These are phyloP conservation scores for Poicephalus gulielmi DNA, from an alignment of 2,113 vertebrate species.

Conservation along the genomic window DNA sequence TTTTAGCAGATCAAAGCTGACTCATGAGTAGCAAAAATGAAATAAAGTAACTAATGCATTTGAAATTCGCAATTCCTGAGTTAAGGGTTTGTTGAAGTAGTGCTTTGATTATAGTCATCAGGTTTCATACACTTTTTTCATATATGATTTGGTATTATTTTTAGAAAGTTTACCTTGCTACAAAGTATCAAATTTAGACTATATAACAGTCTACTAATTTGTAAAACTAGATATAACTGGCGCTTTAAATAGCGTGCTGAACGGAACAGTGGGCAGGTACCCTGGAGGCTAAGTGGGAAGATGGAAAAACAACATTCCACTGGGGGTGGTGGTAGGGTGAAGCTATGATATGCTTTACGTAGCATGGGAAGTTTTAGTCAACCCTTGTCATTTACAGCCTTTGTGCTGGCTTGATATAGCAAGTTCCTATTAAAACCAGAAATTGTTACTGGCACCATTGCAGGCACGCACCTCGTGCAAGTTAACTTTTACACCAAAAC, in stretches of 20 bases:
- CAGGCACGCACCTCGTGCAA: not conserved
- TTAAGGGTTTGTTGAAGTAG: not conserved
- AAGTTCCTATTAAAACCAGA: not conserved
- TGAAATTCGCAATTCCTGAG: not conserved
- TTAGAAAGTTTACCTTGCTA: not conserved
- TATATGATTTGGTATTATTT: not conserved
- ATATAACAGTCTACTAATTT: not conserved
- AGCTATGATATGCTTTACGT: not conserved
- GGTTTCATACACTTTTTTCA: not conserved
- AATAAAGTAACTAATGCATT: not conserved
- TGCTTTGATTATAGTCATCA: not conserved
- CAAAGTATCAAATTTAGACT: not conserved
- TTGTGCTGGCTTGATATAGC: not conserved
- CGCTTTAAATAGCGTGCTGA: not conserved
- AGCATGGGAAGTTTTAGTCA: not conserved
- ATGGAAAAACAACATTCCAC: not conserved
- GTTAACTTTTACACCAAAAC: not conserved
- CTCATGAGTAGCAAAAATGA: slow-evolving; percentile 8
- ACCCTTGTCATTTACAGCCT: not conserved
- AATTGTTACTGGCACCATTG: not conserved
- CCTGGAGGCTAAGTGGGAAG: not conserved
- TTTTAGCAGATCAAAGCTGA: slow-evolving; percentile 30
- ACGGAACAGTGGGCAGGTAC: not conserved
- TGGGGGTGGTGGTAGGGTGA: not conserved
- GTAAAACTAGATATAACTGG: not conserved